These are phyloP conservation scores for Erebia palarica DNA, from an alignment of 2,888 invertebrate species.

Conservation along the genomic window DNA sequence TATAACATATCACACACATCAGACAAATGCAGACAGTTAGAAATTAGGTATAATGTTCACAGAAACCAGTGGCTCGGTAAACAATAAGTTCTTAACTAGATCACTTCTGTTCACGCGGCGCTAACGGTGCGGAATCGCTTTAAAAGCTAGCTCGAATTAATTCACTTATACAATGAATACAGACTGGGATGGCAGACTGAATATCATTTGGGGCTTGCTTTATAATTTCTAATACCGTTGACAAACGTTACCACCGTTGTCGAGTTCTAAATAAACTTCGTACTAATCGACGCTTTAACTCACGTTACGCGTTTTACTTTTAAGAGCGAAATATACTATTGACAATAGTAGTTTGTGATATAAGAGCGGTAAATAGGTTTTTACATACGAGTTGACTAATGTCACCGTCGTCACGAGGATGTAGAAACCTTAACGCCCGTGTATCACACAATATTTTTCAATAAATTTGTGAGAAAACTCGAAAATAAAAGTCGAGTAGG, in stretches of 20 bases:
- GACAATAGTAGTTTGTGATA: too few species aligned
- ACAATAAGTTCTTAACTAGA: conserved; percentile 20
- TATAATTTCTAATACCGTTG: neutral
- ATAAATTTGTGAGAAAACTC: too few species aligned
- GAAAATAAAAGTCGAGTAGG: too few species aligned
- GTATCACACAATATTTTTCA: too few species aligned
- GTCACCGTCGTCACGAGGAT: too few species aligned
- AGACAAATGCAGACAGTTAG: neutral
- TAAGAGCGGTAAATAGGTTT: too few species aligned
- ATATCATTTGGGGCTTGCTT: neutral
- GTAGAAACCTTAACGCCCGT: too few species aligned
- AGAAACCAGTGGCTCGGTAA: conserved; percentile 7
- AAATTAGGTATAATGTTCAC: neutral
- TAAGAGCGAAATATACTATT: too few species aligned
- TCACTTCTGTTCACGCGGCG: conserved; percentile 14
- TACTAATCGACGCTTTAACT: too few species aligned
- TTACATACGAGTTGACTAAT: too few species aligned
- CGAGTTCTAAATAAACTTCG: too few species aligned
- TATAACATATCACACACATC: neutral
- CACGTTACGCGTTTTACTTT: too few species aligned
- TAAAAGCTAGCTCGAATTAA: conserved; percentile 8
- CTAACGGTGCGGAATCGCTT: conserved; percentile 13
- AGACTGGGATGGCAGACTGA: neutral
- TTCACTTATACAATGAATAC: conserved; percentile 11
- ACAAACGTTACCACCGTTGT: neutral